phyloP scores from a whole-genome alignment of 2,888 invertebrate species.

The Ectemnius cavifrons region DNA sequence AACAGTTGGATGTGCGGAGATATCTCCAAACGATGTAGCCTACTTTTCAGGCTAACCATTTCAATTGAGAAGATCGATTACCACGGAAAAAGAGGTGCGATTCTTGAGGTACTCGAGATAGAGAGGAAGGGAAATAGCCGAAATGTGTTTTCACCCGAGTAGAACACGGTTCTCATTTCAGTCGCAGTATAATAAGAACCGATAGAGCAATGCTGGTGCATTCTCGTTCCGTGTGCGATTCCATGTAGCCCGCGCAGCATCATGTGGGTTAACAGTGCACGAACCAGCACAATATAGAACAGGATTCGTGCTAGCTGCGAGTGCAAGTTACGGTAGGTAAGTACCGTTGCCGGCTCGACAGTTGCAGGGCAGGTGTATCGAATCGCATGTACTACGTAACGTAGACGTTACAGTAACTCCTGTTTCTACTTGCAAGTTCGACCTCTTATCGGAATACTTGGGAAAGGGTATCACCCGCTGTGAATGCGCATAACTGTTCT shows the following conservation, averaged over 20 bases:
- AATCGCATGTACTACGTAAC: conserved; percentile 57
- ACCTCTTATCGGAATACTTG: conserved; percentile 22
- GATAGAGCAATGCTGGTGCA: conserved; percentile 20
- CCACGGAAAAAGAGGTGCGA: too few relatives aligned
- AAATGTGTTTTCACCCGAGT: conserved; percentile 1
- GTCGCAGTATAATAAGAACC: not conserved
- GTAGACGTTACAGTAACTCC: conserved; percentile 29
- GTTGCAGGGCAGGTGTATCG: conserved; percentile 61
- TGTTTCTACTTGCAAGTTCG: conserved; percentile 36
- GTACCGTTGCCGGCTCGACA: conserved; percentile 60
- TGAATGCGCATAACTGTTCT: too few relatives aligned
- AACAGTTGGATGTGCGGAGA: too few relatives aligned
- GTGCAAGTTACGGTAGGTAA: conserved; percentile 56
- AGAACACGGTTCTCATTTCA: not conserved
- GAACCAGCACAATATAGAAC: conserved; percentile 40
- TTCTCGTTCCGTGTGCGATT: conserved; percentile 13
- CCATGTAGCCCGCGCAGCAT: conserved; percentile 17
- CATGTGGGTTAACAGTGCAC: conserved; percentile 57
- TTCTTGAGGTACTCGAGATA: too few relatives aligned
- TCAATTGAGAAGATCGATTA: too few relatives aligned
- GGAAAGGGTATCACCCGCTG: too few relatives aligned
- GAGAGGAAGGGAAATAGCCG: not conserved
- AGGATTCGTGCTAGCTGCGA: conserved; percentile 43
- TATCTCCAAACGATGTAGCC: too few relatives aligned
- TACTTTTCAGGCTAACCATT: too few relatives aligned